Base-by-base conservation (phyloP, 2,888 invertebrate species). In the Belgica antarctica region DNA sequence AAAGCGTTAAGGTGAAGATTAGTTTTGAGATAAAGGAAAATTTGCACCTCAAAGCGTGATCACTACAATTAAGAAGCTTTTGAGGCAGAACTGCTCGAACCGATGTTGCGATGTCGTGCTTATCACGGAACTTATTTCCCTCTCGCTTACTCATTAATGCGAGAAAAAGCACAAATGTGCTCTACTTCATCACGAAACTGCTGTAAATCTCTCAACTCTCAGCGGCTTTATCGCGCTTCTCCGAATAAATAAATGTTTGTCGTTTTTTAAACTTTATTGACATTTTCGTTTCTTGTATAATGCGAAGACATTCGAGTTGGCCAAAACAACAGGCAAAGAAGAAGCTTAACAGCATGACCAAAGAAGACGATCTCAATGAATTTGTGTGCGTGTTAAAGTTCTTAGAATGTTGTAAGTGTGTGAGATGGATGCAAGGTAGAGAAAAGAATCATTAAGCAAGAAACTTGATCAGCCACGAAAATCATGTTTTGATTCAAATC, bases 1-100 rank as follows among this genome's bases (percentile, higher is more conserved):
- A 52, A 52, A 52, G 52, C 2, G 15, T 22, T 52, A 41, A n/a
- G 41, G 7, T 34, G 10, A 34, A 34, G 34, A 8, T 34, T 10
- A 8, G 34, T 34, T 34, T 8, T 34, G 34, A 8, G 10, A 34
- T n/a, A n/a, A n/a, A n/a, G n/a, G n/a, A n/a, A n/a, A n/a, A n/a
- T n/a, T n/a, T n/a, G n/a, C n/a, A n/a, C n/a, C n/a, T n/a, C n/a
- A n/a, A n/a, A n/a, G n/a, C n/a, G n/a, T n/a, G n/a, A n/a, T n/a
- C n/a, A n/a, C n/a, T n/a, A n/a, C n/a, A n/a, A n/a, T n/a, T n/a
- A n/a, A n/a, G n/a, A n/a, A n/a, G n/a, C n/a, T n/a, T n/a, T n/a
- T n/a, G n/a, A n/a, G n/a, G n/a, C n/a, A n/a, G 12, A 59, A 59
- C 59, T 59, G 25, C 59, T 59, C 24, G 59, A 59, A 59, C 12